Conservation (phyloP, 2,888 invertebrate species). For the Ormyrus thymus region DNA sequence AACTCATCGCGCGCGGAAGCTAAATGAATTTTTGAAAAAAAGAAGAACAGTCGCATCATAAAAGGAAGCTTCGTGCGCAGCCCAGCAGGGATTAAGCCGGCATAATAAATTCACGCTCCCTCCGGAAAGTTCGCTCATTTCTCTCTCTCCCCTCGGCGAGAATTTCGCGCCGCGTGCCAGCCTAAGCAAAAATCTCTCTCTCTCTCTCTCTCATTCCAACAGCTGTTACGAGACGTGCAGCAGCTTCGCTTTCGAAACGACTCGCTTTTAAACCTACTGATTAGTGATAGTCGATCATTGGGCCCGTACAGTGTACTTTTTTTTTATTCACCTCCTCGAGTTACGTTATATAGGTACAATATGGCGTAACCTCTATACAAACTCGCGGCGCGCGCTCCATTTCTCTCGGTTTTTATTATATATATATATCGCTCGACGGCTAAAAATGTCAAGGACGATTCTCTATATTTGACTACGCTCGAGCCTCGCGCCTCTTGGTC, state of each 20-base stretch:
- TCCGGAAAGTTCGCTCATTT: background rate
- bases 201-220: background rate
- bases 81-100: background rate
- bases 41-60: too few species aligned
- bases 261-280: constrained; percentile 38
- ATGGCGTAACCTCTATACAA: constrained; percentile 31
- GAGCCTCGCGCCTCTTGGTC: background rate
- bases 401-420: constrained; percentile 11
- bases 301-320: constrained; percentile 36
- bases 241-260: constrained; percentile 6
- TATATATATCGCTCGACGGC: constrained; percentile 16
- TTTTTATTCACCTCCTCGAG: background rate
- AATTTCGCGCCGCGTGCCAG: background rate
- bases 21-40: too few species aligned
- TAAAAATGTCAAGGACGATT: constrained; percentile 35
- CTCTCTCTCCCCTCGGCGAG: too few species aligned
- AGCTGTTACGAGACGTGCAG: background rate
- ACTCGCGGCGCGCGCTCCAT: constrained; percentile 27
- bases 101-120: background rate
- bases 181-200: constrained; percentile 4
- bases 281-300: constrained; percentile 52
- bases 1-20: too few species aligned
- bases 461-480: constrained; percentile 10
- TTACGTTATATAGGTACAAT: constrained; percentile 17
- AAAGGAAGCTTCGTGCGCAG: background rate